Evolutionary conservation across 2,113 vertebrate species (phyloP).

Genomic region (Pycnonotus jocosus): DNA sequence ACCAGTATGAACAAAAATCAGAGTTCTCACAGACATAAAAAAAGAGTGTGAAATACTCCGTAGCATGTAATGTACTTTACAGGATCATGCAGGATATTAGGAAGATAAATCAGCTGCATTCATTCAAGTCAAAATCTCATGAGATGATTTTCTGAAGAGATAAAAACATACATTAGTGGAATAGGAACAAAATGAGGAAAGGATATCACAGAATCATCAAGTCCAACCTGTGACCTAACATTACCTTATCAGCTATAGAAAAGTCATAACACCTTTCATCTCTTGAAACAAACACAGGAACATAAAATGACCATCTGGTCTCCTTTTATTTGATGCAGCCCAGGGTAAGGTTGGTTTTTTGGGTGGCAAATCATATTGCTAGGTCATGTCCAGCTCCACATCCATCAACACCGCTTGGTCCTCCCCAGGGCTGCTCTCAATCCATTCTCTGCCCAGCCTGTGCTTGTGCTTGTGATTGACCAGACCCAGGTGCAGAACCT

Average conservation of each 20-base stretch:
- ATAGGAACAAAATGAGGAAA: neutral
- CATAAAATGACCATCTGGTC: neutral
- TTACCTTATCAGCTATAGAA: neutral
- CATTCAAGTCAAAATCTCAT: neutral
- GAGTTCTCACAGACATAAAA: neutral
- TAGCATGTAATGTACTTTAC: neutral
- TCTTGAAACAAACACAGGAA: neutral
- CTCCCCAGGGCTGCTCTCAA: neutral
- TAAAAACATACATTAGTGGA: neutral
- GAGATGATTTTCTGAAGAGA: neutral
- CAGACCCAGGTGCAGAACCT: neutral
- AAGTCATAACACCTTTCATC: neutral
- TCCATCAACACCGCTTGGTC: too few species aligned
- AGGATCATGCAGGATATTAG: neutral
- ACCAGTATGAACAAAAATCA: neutral
- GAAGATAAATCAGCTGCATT: neutral
- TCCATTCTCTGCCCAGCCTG: neutral
- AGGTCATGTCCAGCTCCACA: neutral
- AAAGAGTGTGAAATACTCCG: neutral
- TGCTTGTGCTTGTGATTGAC: neutral
- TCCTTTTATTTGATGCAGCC: neutral
- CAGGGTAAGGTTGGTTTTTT: neutral
- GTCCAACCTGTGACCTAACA: neutral
- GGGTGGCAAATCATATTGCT: neutral
- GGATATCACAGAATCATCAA: rapidly evolving